Evolutionary conservation across 2,113 vertebrate genomes (phyloP), one percentile per base, ranked within the genome.

Genomic region (Eurypyga helias): DNA sequence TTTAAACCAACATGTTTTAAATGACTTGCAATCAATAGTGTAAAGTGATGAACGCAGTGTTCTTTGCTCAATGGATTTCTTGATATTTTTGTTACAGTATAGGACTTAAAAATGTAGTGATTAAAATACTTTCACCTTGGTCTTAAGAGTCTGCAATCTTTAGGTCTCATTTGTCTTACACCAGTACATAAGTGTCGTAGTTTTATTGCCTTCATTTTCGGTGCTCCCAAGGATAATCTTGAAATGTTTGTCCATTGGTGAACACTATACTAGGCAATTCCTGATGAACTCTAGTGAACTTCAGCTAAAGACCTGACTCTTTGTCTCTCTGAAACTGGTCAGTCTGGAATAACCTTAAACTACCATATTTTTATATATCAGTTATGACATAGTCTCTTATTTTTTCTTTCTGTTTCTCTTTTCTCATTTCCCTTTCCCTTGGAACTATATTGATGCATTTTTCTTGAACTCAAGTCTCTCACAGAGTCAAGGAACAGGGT

Each of bases 1-100:
- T 90, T 94, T 88, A 92, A 83, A 79, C 41, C 16, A 87, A 66
- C 70, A 41, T 60, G 21, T 61, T 90, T 90, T 77, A 76, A 90
- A 83, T 79, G 79, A 61, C 38, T 85, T 85, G 34, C 45, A 90
- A 79, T 85, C 61, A 69, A 48, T 64, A 84, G 28, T 29, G 29
- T 79, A 64, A 94, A 91, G 43, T 72, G 52, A 79, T 72, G 78
- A 90, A 71, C 46, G 41, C 9, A 48, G 23, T 48, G 23, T 4
- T 81, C 24, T 75, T 82, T 87, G 52, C 33, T 90, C 43, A 76
- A 17, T 25, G 14, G 43, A 79, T 94, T 95, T 64, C 52, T 76
- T 79, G 16, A 8, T n/a, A 43, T 55, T 65, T 89, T 62, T 71
- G 36, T 31, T 60, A 49, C 15, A n/a, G 11, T 54, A 12, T 43